Base-by-base conservation (phyloP, 1,140 invertebrate genomes). In the Trachelipus rathkii region DNA sequence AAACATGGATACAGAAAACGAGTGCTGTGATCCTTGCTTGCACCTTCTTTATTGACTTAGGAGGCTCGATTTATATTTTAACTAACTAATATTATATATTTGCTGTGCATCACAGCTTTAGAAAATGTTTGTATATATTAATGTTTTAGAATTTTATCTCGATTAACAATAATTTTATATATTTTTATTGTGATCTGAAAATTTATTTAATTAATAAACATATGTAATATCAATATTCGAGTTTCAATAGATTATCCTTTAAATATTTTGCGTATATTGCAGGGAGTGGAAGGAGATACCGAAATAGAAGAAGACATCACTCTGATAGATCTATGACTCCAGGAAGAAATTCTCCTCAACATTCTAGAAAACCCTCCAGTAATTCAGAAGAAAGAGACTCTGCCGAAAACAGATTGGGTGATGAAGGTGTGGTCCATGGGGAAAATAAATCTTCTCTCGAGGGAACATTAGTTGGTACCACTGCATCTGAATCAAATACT, bases 1-100 rank as follows among this genome's bases (percentile, higher is more conserved):
- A 81, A 81, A 77, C 79, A 76, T 77, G 76, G 77, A 67, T 76
- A 76, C 73, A 78, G 78, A 72, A 72, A 81, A 19, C 77, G 77
- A 76, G 46, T 53, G 46, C 66, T 75, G 77, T 77, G 75, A 76
- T 60, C 43, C 44, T 72, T 78, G 70, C 75, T 72, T 71, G 46
- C 68, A 75, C n/a, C 75, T 60, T 60, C 50, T 60, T 60, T 60
- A 60, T 2, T 60, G 11, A 19, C 50, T 60, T 60, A 60, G 50
- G 19, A 60, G 11, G 19, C 60, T 45, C 69, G 53, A 75, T 44
- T 71, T 73, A 50, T 76, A 73, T 72, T 78, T 74, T 76, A 33
- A 76, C 77, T 78, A 74, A 76, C 75, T 60, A 75, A 78, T 71
- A 76, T 66, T n/a, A 24, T 71, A 24, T 71, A 11, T 77, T 66